Base-by-base conservation (phyloP, 2,113 vertebrate species). In the Lipophrys pholis region DNA sequence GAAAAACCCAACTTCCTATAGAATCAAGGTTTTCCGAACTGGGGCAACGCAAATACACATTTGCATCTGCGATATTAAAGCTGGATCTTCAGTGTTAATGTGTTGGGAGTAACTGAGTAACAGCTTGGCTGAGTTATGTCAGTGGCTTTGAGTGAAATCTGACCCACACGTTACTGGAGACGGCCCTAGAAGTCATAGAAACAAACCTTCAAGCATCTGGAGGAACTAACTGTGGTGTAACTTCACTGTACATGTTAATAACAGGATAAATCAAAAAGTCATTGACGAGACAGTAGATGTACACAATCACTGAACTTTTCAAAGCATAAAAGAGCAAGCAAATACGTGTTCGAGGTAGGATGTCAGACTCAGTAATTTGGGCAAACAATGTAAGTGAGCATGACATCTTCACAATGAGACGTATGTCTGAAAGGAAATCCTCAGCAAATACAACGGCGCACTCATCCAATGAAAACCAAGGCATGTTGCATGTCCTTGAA, bases 21-120 rank as follows among this genome's bases (percentile, higher is more conserved):
- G 21, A 30, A 30, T 2, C 21, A 30, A 30, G 21, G 21, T 30
- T 30, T 30, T 21, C 7, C 6, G 14, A 62, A 17, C 6, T 41
- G 8, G 14, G 10, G 14, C 17, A 58, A 39, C 8, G 55, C 46
- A 67, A 71, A 75, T 56, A 63, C 30, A 58, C 3, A 52, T 39
- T 8, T 57, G 57, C n/a, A 67, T 70, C 42, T 43, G 54, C 16
- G 61, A 46, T 67, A 51, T 39, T 39, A 74, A 45, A 70, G 53
- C 17, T 43, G 14, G 53, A 16, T 10, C 51, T 41, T n/a, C 53
- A 50, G 38, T 12, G 39, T 62, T 36, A 39, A 43, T 71, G 62
- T 74, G 30, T 56, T 35, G 59, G 39, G 62, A 30, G 45, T 65
- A 30, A 21, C 62, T 59, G 59, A 59, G 49, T 30, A 30, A 55